These are phyloP conservation scores for Nannospalax galili DNA, from an alignment of 2,113 vertebrate species.

Conservation along the genomic window DNA sequence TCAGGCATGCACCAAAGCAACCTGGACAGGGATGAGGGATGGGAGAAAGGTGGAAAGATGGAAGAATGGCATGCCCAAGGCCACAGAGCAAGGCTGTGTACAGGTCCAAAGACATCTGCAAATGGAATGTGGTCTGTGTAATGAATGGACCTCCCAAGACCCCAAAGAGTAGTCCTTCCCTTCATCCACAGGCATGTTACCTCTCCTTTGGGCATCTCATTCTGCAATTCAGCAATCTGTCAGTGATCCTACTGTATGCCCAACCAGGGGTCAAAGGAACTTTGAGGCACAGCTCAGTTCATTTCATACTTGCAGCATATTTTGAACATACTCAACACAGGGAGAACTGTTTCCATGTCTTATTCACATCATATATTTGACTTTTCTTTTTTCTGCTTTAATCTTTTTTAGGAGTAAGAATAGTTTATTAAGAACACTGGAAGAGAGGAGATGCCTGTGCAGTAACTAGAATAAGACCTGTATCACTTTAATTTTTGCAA, in stretches of 20 bases:
- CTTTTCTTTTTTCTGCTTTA: background rate
- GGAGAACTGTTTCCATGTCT: background rate
- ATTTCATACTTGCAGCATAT: no score
- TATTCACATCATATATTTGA: background rate
- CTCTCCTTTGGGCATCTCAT: background rate
- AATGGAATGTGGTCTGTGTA: accelerated
- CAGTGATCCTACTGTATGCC: no score
- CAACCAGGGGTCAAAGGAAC: background rate
- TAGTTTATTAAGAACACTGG: no score
- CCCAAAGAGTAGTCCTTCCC: background rate
- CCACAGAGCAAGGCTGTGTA: background rate
- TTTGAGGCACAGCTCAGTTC: background rate
- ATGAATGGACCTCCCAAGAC: background rate
- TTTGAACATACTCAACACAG: background rate
- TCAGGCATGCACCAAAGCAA: background rate
- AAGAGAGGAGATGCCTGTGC: no score
- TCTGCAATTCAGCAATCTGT: background rate
- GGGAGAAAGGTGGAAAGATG: background rate
- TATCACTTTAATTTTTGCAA: background rate
- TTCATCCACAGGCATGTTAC: background rate
- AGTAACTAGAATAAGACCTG: no score
- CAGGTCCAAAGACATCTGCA: background rate
- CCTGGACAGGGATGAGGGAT: background rate
- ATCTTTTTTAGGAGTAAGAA: no score
- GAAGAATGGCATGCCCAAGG: no score